Evolutionary conservation across 2,888 invertebrate species (phyloP), one percentile per base, ranked within the genome.

Genomic region (Scaptomyza flava): DNA sequence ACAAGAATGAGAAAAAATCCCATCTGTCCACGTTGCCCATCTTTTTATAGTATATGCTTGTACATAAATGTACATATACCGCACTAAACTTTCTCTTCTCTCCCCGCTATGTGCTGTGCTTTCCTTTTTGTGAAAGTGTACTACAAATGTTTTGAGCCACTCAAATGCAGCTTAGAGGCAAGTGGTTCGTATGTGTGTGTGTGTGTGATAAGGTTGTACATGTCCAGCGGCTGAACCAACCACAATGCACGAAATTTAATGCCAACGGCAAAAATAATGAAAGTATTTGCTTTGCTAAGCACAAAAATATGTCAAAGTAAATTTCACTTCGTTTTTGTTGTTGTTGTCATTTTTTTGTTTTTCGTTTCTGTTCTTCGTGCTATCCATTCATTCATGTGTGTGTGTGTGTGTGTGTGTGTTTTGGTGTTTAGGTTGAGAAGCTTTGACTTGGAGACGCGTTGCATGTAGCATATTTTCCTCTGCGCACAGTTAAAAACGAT

Each of bases 231-330:
- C 79, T 68, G 63, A 50, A 53, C 58, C 56, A 81, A 70, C 81
- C 74, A 81, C 79, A 80, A 80, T 73, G 77, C 68, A 80, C 68
- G 78, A 89, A 86, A 89, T 86, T 85, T 86, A 80, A 84, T 87
- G 89, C 89, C 84, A 83, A 64, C 84, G 84, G 89, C 84, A 81
- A 89, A 85, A 89, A 89, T 87, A 89, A 86, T 87, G 77, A 87
- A 89, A 82, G 86, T 89, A 89, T 89, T 89, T 89, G 87, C 84
- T 89, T 87, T 84, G 86, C 77, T 87, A 89, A 89, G 89, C 89
- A 89, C 85, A 89, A 89, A 86, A 87, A 87, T 89, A 89, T 84
- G 88, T 89, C 84, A 86, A 87, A 86, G 87, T 75, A 89, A 86
- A 87, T 89, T 89, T 89, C 86, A 79, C 69, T 85, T 89, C 69